Conservation (phyloP, 35 echinoderm and acorn worm species). For the Anneissia japonica region DNA sequence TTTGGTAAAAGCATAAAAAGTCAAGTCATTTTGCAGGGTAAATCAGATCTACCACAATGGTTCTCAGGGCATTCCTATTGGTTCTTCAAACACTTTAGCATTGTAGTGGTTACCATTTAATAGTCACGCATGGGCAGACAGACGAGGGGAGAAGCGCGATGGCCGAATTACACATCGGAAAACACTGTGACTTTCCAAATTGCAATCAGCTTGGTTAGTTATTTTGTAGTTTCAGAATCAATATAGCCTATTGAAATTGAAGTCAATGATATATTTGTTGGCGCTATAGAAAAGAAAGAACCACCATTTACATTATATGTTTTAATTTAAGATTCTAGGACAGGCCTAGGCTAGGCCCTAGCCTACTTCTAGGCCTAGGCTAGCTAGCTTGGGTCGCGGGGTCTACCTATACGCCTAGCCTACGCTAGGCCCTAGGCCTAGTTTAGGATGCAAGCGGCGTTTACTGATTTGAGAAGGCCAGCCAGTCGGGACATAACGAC, state of each 20-base stretch:
- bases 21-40: neutral
- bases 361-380: neutral
- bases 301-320: too few species aligned
- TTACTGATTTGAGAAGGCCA: too few species aligned
- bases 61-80: neutral
- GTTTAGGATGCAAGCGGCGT: too few species aligned
- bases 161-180: conserved; percentile 56
- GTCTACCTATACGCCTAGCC: too few species aligned
- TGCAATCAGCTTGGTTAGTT: conserved; percentile 21
- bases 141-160: too few species aligned
- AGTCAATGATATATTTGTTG: neutral
- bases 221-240: neutral
- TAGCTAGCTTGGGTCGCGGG: too few species aligned
- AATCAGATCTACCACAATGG: neutral
- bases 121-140: neutral
- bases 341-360: neutral
- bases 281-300: too few species aligned
- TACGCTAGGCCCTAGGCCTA: too few species aligned
- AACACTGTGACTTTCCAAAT: conserved; percentile 38
- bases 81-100: neutral
- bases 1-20: too few species aligned
- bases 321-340: neutral
- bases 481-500: too few species aligned
- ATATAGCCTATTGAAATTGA: neutral
- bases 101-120: neutral